Evolutionary conservation across 2,888 invertebrate genomes (phyloP), one percentile per base, ranked within the genome.

Genomic region (Tineola bisselliella): DNA sequence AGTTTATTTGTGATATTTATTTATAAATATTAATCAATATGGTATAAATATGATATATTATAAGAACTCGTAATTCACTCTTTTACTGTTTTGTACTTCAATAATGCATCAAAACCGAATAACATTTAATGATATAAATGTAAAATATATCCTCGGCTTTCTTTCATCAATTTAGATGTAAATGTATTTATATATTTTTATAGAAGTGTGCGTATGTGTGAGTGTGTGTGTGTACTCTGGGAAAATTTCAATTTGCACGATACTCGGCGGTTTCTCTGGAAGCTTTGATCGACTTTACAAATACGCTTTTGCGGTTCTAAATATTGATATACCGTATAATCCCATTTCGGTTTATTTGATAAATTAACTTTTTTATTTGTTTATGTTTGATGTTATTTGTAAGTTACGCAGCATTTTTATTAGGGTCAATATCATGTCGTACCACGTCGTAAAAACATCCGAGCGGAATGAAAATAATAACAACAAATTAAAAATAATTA

Each of bases 341-440:
- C 25, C 54, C 54, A 54, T 54, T 54, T 25, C 19, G n/a, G 54
- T 54, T 54, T 54, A 25, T 54, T 54, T 54, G 25, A 54, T 18
- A 18, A 18, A 54, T 54, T 54, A 54, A 54, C 25, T 25, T 54
- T 48, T 54, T 25, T 11, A 54, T 54, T 19, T 54, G 18, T 54
- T 54, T 54, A 54, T 54, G 25, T 54, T 25, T n/a, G 17, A 13
- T 43, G 17, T 48, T n/a, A 10, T 48, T 13, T 17, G 48, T 17
- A 10, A 48, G 48, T 48, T 48, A 48, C 48, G 48, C 48, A 17
- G 25, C 25, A 18, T 18, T 33, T 57, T 58, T 58, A 58, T 58
- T 31, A 33, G 33, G 58, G 58, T 33, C 58, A 58, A 58, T 58
- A 31, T 31, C 58, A 10, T 33, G 13, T 58, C 38, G 38, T 38